phyloP scores from a whole-genome alignment of 2,888 invertebrate genomes.

The Hirtodrosophila histrioides region DNA sequence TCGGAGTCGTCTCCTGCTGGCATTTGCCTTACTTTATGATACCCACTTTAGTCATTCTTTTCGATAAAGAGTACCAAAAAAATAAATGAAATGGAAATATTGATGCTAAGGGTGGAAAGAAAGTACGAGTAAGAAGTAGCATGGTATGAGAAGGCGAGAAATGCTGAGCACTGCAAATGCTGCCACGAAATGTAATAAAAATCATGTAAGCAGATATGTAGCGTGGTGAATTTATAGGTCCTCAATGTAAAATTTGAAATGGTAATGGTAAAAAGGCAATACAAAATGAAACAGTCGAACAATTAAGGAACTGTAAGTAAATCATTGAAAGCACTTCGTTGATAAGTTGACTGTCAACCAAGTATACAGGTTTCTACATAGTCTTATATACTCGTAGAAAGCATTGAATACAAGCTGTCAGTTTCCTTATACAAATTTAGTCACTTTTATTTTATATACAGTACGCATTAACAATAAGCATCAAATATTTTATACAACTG shows the following conservation, averaged over 20 bases:
- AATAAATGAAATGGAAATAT: slow-evolving; percentile 35
- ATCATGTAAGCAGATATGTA: slow-evolving; percentile 51
- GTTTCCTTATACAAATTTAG: neutral
- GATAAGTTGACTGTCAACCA: neutral
- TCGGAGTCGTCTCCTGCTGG: too few species aligned
- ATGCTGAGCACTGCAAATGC: slow-evolving; percentile 45
- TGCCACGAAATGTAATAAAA: slow-evolving; percentile 46
- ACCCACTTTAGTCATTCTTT: neutral
- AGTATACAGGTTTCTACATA: too few species aligned
- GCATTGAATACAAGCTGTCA: too few species aligned
- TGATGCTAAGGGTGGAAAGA: slow-evolving; percentile 44
- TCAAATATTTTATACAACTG: neutral
- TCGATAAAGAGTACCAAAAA: slow-evolving; percentile 22
- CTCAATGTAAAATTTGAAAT: slow-evolving; percentile 32
- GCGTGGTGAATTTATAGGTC: slow-evolving; percentile 34
- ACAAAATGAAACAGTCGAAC: neutral
- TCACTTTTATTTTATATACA: slow-evolving; percentile 4
- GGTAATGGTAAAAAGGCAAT: slow-evolving; percentile 10
- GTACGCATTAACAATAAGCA: slow-evolving; percentile 1
- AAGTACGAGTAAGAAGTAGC: slow-evolving; percentile 3
- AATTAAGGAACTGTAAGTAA: neutral
- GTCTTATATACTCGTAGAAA: too few species aligned
- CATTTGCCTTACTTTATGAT: too few species aligned
- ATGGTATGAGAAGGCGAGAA: slow-evolving; percentile 15
- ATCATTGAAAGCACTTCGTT: neutral